A percentile compares a stretch with the other conserved stretches of the same genome.
These are phyloP conservation scores for Pseudomugil gertrudae DNA, from an alignment of 2,797 vertebrate species.

Conservation along the genomic window DNA sequence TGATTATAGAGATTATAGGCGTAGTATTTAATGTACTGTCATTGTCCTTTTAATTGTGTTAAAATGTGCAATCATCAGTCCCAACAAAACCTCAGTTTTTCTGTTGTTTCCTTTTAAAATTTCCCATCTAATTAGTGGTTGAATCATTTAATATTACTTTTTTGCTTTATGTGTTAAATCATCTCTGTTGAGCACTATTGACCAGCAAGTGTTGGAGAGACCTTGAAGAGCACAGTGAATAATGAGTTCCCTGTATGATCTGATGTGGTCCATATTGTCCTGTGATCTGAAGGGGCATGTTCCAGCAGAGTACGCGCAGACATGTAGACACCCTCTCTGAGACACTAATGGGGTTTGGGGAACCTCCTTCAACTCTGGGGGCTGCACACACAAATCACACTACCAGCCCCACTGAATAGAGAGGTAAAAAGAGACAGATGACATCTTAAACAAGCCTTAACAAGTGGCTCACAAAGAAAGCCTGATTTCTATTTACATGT, in stretches of 20 bases:
- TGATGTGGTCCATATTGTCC: slow-evolving; percentile 73
- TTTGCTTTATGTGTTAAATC: slow-evolving; percentile 49
- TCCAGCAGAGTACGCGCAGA: slow-evolving; percentile 46
- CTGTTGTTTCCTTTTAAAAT: slow-evolving; percentile 35
- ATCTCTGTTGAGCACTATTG: slow-evolving; percentile 51
- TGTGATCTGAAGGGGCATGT: slow-evolving; percentile 46
- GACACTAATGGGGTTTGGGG: slow-evolving; percentile 74
- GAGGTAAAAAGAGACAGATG: slow-evolving; percentile 70
- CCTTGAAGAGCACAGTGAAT: slow-evolving; percentile 47
- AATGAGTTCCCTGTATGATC: slow-evolving; percentile 73
- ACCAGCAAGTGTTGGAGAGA: slow-evolving; percentile 47
- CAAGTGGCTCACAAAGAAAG: slow-evolving; percentile 73
- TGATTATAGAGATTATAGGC: too few species aligned
- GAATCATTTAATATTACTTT: slow-evolving; percentile 32
- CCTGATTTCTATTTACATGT: slow-evolving; percentile 69
- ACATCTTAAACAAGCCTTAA: slow-evolving; percentile 75
- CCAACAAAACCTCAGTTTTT: slow-evolving; percentile 12
- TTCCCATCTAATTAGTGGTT: slow-evolving; percentile 19
- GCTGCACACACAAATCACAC: slow-evolving; percentile 63
- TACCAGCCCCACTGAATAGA: slow-evolving; percentile 55
- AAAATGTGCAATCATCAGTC: background rate
- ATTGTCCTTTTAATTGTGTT: background rate
- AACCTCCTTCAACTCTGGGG: slow-evolving; percentile 74
- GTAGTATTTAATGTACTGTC: too few species aligned
- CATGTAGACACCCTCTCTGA: slow-evolving; percentile 35